Conservation (phyloP, 2,888 invertebrate genomes). For the Leptopilina drosophilae region DNA sequence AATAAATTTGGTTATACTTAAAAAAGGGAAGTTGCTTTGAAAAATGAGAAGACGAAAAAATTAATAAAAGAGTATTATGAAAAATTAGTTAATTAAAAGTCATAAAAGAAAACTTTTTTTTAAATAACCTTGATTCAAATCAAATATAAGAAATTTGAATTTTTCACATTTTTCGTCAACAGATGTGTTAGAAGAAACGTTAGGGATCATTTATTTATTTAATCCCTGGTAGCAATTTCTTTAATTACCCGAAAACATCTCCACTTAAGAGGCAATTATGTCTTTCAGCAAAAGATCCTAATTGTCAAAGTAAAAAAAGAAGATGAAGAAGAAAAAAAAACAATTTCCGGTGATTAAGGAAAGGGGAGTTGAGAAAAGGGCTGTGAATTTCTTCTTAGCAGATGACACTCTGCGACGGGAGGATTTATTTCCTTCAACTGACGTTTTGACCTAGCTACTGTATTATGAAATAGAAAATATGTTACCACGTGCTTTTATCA, state of each 20-base stretch:
- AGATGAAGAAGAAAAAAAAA: background rate
- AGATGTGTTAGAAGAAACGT: background rate
- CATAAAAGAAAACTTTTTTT: no score
- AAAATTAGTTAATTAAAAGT: no score
- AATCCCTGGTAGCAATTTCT: background rate
- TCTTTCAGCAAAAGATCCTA: slow-evolving; percentile 30
- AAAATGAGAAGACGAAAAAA: no score
- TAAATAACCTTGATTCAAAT: no score
- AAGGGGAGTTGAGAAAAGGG: background rate
- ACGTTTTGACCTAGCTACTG: background rate
- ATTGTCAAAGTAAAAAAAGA: slow-evolving; percentile 4
- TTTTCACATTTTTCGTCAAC: no score
- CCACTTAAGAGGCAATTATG: slow-evolving; percentile 19
- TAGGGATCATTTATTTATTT: slow-evolving; percentile 5
- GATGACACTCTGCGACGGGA: slow-evolving; percentile 9
- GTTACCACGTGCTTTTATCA: slow-evolving; percentile 32
- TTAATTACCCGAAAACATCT: slow-evolving; percentile 11
- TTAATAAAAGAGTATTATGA: no score
- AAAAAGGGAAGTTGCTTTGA: no score
- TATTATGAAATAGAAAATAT: slow-evolving; percentile 10
- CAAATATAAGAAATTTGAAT: no score
- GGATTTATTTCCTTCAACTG: background rate
- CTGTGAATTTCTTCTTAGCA: slow-evolving; percentile 7
- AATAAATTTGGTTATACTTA: no score
- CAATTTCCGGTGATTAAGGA: slow-evolving; percentile 3